Percentiles rank a stretch among this genome's conserved stretches.
phyloP scores from a whole-genome alignment of 2,888 invertebrate species.

The Pammene fasciana region DNA sequence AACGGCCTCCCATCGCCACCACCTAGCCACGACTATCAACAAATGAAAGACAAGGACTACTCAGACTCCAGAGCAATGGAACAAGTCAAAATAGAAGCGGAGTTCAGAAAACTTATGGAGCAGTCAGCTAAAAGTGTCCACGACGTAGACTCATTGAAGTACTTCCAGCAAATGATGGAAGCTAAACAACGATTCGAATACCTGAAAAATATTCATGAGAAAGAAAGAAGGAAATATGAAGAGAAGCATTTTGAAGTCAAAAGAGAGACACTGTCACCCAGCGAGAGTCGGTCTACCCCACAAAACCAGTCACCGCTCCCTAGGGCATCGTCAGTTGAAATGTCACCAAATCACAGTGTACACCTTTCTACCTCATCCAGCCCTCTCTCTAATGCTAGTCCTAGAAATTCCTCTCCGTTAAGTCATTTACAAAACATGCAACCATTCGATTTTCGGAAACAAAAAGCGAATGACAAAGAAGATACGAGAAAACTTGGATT shows the following conservation, averaged over 20 bases:
- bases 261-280: conserved; percentile 68
- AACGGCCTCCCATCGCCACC: conserved; percentile 79
- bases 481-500: conserved; percentile 77
- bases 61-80: conserved; percentile 73
- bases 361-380: conserved; percentile 78
- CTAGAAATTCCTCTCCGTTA: conserved; percentile 89
- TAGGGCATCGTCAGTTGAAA: conserved; percentile 68
- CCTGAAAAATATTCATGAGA: conserved; percentile 72
- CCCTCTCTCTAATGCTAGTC: conserved; percentile 81
- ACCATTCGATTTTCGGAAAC: conserved; percentile 95
- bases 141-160: conserved; percentile 72
- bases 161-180: conserved; percentile 78
- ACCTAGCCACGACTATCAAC: conserved; percentile 74
- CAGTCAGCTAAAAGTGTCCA: conserved; percentile 78
- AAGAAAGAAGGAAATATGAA: conserved; percentile 55
- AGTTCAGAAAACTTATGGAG: conserved; percentile 83
- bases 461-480: conserved; percentile 70
- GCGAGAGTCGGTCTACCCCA: conserved; percentile 63
- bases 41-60: conserved; percentile 61
- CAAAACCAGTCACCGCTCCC: conserved; percentile 62
- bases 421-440: conserved; percentile 97
- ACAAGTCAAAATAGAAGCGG: conserved; percentile 83
- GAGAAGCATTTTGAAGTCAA: conserved; percentile 60
- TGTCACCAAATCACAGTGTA: conserved; percentile 71
- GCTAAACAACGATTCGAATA: conserved; percentile 74